Evolutionary conservation across 1,140 invertebrate species (phyloP), one percentile per base, ranked within the genome.

Genomic region (Drosophila malerkotliana): DNA sequence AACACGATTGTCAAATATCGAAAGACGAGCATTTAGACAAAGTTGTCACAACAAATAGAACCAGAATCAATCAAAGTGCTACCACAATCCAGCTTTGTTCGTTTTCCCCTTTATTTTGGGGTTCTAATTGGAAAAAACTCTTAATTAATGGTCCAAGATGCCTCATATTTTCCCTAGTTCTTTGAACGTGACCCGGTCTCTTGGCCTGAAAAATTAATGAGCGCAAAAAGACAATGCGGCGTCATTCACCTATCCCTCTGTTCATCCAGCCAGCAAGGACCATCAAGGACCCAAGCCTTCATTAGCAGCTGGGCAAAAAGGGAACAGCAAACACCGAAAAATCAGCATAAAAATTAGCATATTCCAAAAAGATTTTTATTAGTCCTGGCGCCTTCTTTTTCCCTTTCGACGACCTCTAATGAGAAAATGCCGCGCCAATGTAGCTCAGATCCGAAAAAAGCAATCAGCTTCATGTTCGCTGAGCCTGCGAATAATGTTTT

Each of bases 271-370:
- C 62, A 28, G 26, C 26, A 28, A 28, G 26, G 26, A 28, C 26
- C 26, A 1, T 6, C 0, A 28, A 28, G 26, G 26, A 28, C 26
- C 26, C 26, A 28, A 28, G 26, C 63, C 53, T 68, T 67, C 68
- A 72, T 68, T 72, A 68, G 47, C 45, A 52, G 47, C 37, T 30
- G 55, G 39, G 18, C 10, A 24, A 39, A 39, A 56, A 41, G 28
- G 12, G 34, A 48, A 71, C 26, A 39, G 53, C 47, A 72, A 68
- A 48, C 32, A 45, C 47, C 79, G 67, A 47, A 26, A 77, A 82
- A 69, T 74, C 73, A 68, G 44, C 64, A 58, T 34, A 73, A 69
- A 73, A 82, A 82, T 82, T 82, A 82, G 57, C 63, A 82, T 82
- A 37, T 37, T 37, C 12, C 34, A 12, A 37, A 37, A 37, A 37